Base-by-base conservation (phyloP, 2,797 vertebrate genomes). In the Kryptopterus vitreolus region DNA sequence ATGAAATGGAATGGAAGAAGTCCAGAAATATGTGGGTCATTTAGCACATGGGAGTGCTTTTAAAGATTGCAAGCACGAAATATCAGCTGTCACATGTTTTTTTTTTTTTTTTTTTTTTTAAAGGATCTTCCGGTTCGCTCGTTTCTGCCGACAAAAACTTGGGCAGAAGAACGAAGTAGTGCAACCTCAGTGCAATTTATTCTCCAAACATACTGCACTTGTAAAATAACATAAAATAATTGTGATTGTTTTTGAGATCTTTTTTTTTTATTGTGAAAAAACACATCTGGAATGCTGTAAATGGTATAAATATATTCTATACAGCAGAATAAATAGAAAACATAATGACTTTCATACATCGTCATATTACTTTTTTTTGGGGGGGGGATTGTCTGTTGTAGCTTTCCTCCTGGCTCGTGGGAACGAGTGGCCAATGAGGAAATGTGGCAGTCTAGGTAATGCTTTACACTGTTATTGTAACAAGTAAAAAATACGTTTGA, bases 381-480 rank as follows among this genome's bases (percentile, higher is more conserved):
- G n/a, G n/a, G n/a, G n/a, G n/a, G n/a, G 33, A 75, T 63, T 82
- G 53, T 85, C 13, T 20, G 11, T 75, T 82, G 81, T 89, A 99
- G 97, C 90, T 99, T 99, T 90, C 91, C 93, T 82, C 89, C 94
- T 70, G 92, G 95, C 73, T 97, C 96, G 70, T 99, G 98, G 98
- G 98, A 99, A 90, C 93, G 91, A 31, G 95, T 99, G 2, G 97
- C 96, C 88, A 99, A 99, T 4, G 98, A 98, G 88, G 98, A 99
- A 91, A 99, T 99, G 97, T 99, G 98, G 98, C 98, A 99, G 91
- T 95, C 98, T 88, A 98, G 98, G 98, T 99, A 91, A 78, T 55
- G 13, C 66, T 57, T 10, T 62, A 31, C 61, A 43, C 46, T 52
- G n/a, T 43, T 76, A n/a, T 78, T 35, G 46, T 58, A 31, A 66